Percentiles rank a stretch among this genome's conserved stretches.
These are phyloP conservation scores for Myoxocephalus aenaeus DNA, from an alignment of 2,797 vertebrate species.

Conservation along the genomic window DNA sequence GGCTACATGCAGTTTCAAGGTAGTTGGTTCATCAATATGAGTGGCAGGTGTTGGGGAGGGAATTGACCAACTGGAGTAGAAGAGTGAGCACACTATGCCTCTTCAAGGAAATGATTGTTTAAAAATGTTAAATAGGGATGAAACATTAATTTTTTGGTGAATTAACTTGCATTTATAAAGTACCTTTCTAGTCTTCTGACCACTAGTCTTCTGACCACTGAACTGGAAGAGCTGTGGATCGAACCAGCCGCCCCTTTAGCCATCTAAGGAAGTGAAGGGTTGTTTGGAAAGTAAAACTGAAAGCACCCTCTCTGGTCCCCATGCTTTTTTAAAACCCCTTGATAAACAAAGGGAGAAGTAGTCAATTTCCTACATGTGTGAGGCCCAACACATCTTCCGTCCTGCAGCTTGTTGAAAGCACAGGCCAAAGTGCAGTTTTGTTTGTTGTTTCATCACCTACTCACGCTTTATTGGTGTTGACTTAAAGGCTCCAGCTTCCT, in stretches of 20 bases:
- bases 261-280: neutral
- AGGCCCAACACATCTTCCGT: slow-evolving; percentile 40
- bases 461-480: slow-evolving; percentile 67
- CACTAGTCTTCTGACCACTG: neutral
- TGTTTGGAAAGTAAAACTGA: slow-evolving; percentile 37
- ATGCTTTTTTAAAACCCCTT: slow-evolving; percentile 27
- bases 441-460: slow-evolving; percentile 66
- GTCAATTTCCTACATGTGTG: slow-evolving; percentile 50
- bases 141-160: neutral
- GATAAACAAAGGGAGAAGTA: slow-evolving; percentile 47
- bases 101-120: neutral
- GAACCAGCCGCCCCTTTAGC: neutral
- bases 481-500: slow-evolving; percentile 65
- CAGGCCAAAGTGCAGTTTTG: slow-evolving; percentile 57
- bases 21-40: slow-evolving; percentile 50
- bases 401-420: slow-evolving; percentile 55
- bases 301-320: slow-evolving; percentile 28
- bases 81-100: neutral
- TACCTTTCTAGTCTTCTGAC: no score
- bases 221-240: neutral
- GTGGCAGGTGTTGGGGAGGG: slow-evolving; percentile 38
- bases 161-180: no score
- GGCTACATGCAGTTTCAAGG: slow-evolving; percentile 42
- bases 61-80: slow-evolving; percentile 21
- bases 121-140: slow-evolving; percentile 1